A percentile compares a stretch with the other conserved stretches of the same genome.
phyloP scores from a whole-genome alignment of 2,113 vertebrate species.

The Mastomys coucha region DNA sequence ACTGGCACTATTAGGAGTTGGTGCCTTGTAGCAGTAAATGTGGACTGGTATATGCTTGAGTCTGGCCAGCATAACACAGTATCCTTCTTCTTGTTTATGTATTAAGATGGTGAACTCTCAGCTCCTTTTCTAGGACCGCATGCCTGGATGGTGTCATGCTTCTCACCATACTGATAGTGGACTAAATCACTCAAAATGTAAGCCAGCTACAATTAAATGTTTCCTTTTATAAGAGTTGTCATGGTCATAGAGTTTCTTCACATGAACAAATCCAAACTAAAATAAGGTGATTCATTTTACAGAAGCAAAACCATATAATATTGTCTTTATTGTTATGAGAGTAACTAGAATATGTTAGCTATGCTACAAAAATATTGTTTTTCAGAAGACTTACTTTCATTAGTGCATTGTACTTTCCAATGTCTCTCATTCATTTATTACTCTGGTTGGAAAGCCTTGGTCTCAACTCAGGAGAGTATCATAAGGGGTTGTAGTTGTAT shows the following conservation, averaged over 20 bases:
- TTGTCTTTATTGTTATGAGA: background rate
- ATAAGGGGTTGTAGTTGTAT: background rate
- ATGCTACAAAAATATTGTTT: background rate
- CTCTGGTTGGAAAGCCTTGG: background rate
- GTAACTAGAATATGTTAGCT: background rate
- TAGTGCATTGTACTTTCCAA: background rate
- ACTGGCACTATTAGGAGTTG: background rate
- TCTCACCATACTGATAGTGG: background rate
- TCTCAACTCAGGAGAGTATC: background rate
- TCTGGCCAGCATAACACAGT: background rate
- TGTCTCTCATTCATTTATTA: background rate
- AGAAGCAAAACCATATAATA: background rate
- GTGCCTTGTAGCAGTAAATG: too few relatives aligned
- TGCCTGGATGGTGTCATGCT: background rate
- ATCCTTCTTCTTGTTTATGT: background rate
- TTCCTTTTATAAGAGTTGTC: background rate
- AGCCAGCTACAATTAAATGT: background rate
- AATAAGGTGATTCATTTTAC: background rate
- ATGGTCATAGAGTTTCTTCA: background rate
- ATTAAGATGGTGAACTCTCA: background rate
- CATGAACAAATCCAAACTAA: background rate
- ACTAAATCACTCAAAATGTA: background rate
- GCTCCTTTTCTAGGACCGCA: background rate
- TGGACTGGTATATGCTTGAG: background rate
- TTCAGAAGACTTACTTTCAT: background rate